phyloP scores from a whole-genome alignment of 2,113 vertebrate species.

The Helogale parvula region DNA sequence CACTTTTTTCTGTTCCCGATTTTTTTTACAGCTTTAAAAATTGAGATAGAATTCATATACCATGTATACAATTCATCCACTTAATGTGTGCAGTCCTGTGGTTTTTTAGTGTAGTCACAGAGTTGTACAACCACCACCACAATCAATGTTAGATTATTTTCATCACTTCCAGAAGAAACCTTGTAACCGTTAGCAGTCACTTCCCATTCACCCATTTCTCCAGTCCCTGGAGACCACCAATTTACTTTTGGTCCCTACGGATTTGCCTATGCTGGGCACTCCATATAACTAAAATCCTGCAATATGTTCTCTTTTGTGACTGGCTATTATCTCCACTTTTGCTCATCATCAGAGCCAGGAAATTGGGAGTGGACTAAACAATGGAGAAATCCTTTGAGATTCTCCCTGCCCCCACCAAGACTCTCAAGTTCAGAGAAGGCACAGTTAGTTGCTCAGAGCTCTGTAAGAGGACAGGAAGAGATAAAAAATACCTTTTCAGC shows the following conservation, averaged over 20 bases:
- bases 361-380: background rate
- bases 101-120: background rate
- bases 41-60: background rate
- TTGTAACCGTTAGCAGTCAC: background rate
- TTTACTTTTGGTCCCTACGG: background rate
- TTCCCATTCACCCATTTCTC: background rate
- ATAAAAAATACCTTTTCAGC: background rate
- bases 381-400: background rate
- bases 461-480: background rate
- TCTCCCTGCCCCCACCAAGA: background rate
- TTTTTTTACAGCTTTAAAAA: background rate
- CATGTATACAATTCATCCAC: background rate
- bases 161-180: background rate
- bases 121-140: background rate
- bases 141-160: slow-evolving; percentile 18
- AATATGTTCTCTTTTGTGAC: background rate
- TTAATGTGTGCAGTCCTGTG: background rate
- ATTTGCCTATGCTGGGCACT: background rate
- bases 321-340: background rate
- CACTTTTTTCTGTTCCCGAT: background rate
- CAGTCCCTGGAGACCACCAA: background rate
- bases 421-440: background rate
- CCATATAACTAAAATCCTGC: background rate
- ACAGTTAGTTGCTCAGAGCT: background rate
- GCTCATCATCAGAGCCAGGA: background rate